Conservation (phyloP, 2,888 invertebrate species). For the Endomychus coccineus region DNA sequence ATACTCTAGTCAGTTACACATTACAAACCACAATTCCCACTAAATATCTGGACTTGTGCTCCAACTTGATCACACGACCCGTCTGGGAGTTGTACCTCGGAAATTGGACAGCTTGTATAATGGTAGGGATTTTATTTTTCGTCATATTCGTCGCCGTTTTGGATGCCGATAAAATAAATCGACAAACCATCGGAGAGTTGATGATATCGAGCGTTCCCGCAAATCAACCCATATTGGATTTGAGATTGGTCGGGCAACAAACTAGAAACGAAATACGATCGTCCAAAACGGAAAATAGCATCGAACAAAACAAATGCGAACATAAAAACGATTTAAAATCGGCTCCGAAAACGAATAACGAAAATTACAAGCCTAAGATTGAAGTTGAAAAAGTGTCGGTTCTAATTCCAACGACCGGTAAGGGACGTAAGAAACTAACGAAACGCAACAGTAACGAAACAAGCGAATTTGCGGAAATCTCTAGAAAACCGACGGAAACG, state of each 20-base stretch:
- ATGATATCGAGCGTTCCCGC: constrained; percentile 48
- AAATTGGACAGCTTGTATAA: constrained; percentile 53
- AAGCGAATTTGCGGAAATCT: constrained; percentile 15
- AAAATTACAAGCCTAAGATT: constrained; percentile 21
- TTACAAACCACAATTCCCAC: constrained; percentile 57
- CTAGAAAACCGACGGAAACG: constrained; percentile 21
- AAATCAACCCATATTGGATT: constrained; percentile 55
- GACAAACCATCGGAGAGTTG: constrained; percentile 46
- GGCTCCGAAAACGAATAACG: not conserved
- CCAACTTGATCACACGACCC: constrained; percentile 62
- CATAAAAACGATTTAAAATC: constrained; percentile 13
- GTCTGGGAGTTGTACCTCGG: constrained; percentile 67
- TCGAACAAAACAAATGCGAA: constrained; percentile 12
- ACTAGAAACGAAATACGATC: constrained; percentile 39
- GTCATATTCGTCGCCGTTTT: constrained; percentile 61
- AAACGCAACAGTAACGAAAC: constrained; percentile 33
- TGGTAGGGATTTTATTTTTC: constrained; percentile 55
- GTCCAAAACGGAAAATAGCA: constrained; percentile 16
- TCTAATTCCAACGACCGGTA: constrained; percentile 37
- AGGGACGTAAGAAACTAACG: constrained; percentile 35
- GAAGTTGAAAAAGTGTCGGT: constrained; percentile 34
- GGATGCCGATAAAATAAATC: constrained; percentile 64
- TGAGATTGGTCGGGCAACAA: constrained; percentile 50
- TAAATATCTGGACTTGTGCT: constrained; percentile 61
- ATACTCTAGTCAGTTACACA: constrained; percentile 57